Conservation (phyloP, 1,140 invertebrate species). For the Lasioglossum baleicum region DNA sequence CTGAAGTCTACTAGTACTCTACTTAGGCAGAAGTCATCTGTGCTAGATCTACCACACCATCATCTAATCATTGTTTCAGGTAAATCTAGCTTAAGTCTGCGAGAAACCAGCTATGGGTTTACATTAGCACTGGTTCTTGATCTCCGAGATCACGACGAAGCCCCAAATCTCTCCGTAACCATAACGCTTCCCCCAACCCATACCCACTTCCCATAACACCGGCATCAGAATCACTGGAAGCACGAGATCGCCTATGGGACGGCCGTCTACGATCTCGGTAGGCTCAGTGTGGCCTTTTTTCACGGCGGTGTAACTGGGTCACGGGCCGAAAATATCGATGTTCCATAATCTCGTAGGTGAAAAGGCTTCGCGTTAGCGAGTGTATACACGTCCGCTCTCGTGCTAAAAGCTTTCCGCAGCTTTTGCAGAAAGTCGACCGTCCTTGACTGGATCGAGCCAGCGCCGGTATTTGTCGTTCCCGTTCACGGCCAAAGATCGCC, state of each 20-base stretch:
- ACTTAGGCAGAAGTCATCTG: no score
- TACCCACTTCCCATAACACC: no score
- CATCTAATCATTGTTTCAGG: no score
- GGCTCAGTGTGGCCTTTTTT: not conserved
- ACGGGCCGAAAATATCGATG: slow-evolving; percentile 43
- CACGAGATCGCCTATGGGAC: not conserved
- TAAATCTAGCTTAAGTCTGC: no score
- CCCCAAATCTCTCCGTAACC: no score
- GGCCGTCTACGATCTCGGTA: not conserved
- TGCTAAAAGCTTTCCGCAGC: slow-evolving; percentile 30
- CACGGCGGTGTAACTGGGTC: slow-evolving; percentile 14
- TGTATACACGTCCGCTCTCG: slow-evolving; percentile 24
- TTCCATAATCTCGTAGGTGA: slow-evolving; percentile 48
- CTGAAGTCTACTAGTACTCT: no score
- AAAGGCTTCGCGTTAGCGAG: slow-evolving; percentile 39
- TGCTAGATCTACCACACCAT: no score
- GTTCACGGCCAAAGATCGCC: slow-evolving; percentile 54
- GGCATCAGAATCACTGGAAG: no score
- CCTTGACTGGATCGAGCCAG: slow-evolving; percentile 53
- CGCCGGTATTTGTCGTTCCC: slow-evolving; percentile 30
- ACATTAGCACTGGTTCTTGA: no score
- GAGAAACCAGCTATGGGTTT: no score
- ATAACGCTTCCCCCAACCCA: no score
- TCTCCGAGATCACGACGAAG: no score
- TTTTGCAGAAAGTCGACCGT: slow-evolving; percentile 44